These are phyloP conservation scores for Limnodromus scolopaceus DNA, from an alignment of 2,797 vertebrate species.

Conservation along the genomic window DNA sequence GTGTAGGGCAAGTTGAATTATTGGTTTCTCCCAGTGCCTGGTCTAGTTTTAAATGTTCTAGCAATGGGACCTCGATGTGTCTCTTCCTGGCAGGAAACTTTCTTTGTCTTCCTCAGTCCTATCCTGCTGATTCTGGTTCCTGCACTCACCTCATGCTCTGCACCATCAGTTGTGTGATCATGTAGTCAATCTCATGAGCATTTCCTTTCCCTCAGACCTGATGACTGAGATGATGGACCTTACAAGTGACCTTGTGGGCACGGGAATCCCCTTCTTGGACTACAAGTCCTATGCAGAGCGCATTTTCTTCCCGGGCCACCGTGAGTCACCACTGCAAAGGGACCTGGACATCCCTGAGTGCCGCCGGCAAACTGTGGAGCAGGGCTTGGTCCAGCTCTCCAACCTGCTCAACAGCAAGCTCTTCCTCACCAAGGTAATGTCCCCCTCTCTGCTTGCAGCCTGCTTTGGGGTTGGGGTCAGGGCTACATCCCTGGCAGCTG, in stretches of 20 bases:
- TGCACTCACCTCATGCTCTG: background rate
- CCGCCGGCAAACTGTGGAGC: constrained; percentile 93
- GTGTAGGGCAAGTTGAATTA: background rate
- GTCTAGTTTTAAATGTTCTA: background rate
- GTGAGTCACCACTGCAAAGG: constrained; percentile 90
- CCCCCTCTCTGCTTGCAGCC: background rate
- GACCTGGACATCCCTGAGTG: constrained; percentile 94
- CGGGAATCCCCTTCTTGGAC: constrained; percentile 95
- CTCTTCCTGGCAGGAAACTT: background rate
- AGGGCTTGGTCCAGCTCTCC: constrained; percentile 94
- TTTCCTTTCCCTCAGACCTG: constrained; percentile 83
- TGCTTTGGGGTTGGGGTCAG: constrained; percentile 19
- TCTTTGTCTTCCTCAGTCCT: background rate
- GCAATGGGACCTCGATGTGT: background rate
- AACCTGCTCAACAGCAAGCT: constrained; percentile 99
- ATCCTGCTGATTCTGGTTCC: background rate
- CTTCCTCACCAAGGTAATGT: constrained; percentile 94
- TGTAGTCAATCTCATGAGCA: background rate
- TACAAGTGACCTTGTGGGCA: constrained; percentile 95
- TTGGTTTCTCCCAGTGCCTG: background rate
- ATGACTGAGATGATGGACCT: constrained; percentile 99
- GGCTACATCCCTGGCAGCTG: constrained; percentile 73
- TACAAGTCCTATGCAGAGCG: constrained; percentile 95
- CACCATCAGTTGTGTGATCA: background rate
- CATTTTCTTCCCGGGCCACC: constrained; percentile 97